Percentiles rank a stretch among this genome's conserved stretches.
phyloP scores from a whole-genome alignment of 2,888 invertebrate species.

The Resseliella maxima region DNA sequence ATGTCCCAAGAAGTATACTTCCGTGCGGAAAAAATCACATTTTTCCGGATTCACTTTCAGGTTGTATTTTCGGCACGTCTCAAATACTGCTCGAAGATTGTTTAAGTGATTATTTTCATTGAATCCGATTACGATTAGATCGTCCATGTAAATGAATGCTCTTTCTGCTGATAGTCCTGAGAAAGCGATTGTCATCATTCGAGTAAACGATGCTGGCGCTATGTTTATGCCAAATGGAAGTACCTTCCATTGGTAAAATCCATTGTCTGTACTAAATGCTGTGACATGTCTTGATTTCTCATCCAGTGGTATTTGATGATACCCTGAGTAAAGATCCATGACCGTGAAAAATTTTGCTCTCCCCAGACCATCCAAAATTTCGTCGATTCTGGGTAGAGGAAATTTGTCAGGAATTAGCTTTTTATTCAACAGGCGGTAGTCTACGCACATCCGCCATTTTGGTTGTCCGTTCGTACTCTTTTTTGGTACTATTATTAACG shows the following conservation, averaged over 20 bases:
- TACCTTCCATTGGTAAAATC: conserved; percentile 60
- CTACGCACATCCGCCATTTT: conserved; percentile 33
- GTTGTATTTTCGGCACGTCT: conserved; percentile 60
- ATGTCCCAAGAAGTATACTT: conserved; percentile 62
- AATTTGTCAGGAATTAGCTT: conserved; percentile 56
- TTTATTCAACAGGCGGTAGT: conserved; percentile 37
- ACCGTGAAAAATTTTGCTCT: conserved; percentile 54
- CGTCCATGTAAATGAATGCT: conserved; percentile 42
- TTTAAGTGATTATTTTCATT: conserved; percentile 60
- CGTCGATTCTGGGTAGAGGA: conserved; percentile 57
- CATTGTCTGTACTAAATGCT: conserved; percentile 54
- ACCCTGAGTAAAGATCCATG: conserved; percentile 38
- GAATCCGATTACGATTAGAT: conserved; percentile 58
- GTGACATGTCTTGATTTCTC: background rate
- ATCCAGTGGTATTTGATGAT: background rate
- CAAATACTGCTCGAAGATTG: conserved; percentile 60
- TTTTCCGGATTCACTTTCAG: conserved; percentile 62
- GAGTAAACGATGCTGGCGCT: conserved; percentile 62
- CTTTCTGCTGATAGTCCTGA: conserved; percentile 60
- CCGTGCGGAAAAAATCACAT: conserved; percentile 61
- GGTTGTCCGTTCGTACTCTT: background rate
- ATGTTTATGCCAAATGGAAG: conserved; percentile 61
- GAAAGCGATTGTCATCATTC: conserved; percentile 62
- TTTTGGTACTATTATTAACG: background rate
- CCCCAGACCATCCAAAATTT: conserved; percentile 57